Percentiles rank a stretch among this genome's conserved stretches.
phyloP scores from a whole-genome alignment of 2,888 invertebrate species.

The Hypercompe scribonia region DNA sequence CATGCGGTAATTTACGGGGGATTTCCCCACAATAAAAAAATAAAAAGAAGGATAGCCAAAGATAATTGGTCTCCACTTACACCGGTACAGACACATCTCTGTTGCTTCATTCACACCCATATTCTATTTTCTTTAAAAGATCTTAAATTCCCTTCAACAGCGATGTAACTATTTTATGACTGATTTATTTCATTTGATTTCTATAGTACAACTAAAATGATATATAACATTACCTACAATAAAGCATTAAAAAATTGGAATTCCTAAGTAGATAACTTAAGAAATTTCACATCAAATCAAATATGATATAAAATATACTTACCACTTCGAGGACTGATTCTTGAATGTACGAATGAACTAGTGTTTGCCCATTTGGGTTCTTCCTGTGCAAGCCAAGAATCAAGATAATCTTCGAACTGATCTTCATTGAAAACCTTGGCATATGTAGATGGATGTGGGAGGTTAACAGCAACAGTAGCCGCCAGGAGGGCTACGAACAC shows the following conservation, averaged over 20 bases:
- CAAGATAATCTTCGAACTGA: constrained; percentile 81
- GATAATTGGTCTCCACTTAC: too few species aligned
- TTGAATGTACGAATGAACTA: constrained; percentile 21
- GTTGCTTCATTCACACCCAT: too few species aligned
- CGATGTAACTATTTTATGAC: not conserved
- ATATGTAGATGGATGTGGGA: constrained; percentile 73
- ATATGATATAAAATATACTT: constrained; percentile 27
- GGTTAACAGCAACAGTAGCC: constrained; percentile 53
- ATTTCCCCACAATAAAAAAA: too few species aligned
- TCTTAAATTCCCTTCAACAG: not conserved
- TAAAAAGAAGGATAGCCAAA: too few species aligned
- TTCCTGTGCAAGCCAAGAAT: constrained; percentile 73
- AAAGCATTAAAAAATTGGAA: too few species aligned
- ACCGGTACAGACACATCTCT: too few species aligned
- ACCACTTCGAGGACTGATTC: constrained; percentile 61
- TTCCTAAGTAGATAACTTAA: not conserved
- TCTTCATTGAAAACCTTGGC: constrained; percentile 75
- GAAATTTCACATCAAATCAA: not conserved
- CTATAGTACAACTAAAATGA: not conserved
- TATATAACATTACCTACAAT: not conserved
- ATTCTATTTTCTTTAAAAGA: not conserved
- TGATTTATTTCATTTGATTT: not conserved
- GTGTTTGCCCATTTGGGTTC: constrained; percentile 63
- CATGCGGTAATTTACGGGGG: too few species aligned
- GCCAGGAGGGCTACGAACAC: constrained; percentile 53